These are phyloP conservation scores for Episyrphus balteatus DNA, from an alignment of 1,140 invertebrate genomes.

Conservation along the genomic window DNA sequence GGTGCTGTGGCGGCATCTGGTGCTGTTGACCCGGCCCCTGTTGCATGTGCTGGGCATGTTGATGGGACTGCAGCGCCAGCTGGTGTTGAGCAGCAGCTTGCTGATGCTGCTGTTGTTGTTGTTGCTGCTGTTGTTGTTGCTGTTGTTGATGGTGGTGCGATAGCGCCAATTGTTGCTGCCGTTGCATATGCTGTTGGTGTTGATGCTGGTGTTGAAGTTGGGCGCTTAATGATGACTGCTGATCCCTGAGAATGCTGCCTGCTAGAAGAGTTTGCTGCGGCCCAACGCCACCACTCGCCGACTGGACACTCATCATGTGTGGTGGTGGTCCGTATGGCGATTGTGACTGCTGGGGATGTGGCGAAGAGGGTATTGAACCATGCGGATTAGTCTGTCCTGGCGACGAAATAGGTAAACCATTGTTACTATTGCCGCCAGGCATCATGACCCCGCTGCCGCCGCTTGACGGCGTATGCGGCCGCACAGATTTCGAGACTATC, in stretches of 20 bases:
- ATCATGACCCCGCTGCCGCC: background rate
- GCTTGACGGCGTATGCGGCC: constrained; percentile 37
- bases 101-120: constrained; percentile 6
- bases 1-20: constrained; percentile 10
- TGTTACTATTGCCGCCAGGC: constrained; percentile 4
- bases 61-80: constrained; percentile 10
- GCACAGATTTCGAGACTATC: constrained; percentile 38
- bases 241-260: constrained; percentile 1
- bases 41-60: constrained; percentile 7
- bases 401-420: background rate
- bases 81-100: constrained; percentile 10
- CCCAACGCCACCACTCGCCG: background rate
- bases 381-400: background rate
- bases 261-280: background rate
- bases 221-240: background rate
- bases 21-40: constrained; percentile 11
- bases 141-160: constrained; percentile 3
- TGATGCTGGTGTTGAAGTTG: constrained; percentile 9
- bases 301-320: background rate
- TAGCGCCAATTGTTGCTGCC: background rate
- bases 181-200: constrained; percentile 4
- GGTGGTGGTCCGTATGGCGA: background rate
- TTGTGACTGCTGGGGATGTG: background rate
- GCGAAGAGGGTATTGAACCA: background rate
- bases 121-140: constrained; percentile 5